phyloP scores from a whole-genome alignment of 2,113 vertebrate species.

The Sinosuthora webbiana region DNA sequence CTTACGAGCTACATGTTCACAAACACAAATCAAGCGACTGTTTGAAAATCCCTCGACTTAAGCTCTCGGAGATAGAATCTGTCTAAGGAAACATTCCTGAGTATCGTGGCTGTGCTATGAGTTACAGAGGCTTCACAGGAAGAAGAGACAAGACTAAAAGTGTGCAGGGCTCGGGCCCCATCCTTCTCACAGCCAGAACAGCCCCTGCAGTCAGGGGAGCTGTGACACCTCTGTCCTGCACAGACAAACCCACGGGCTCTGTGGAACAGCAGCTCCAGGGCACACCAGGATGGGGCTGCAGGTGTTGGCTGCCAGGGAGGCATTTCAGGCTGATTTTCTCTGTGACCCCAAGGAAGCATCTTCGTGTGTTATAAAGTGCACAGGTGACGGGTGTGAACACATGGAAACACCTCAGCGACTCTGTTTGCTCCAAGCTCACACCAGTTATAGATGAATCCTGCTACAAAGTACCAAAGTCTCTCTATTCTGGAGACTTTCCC shows the following conservation, averaged over 20 bases:
- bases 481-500: background rate
- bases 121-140: slow-evolving; percentile 19
- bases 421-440: rapidly evolving
- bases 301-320: background rate
- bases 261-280: background rate
- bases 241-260: background rate
- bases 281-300: background rate
- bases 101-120: slow-evolving; percentile 59
- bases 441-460: rapidly evolving
- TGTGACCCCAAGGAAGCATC: background rate
- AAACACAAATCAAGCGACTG: slow-evolving; percentile 47
- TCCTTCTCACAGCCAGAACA: slow-evolving; percentile 32
- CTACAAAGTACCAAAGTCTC: background rate
- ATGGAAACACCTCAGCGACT: background rate
- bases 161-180: background rate
- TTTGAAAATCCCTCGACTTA: slow-evolving; percentile 67
- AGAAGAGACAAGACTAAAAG: slow-evolving; percentile 28
- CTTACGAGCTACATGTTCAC: slow-evolving; percentile 15
- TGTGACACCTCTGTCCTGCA: slow-evolving; percentile 9
- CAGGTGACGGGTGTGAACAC: rapidly evolving
- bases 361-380: background rate
- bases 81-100: slow-evolving; percentile 42
- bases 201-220: background rate
- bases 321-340: background rate
- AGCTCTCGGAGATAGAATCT: slow-evolving; percentile 62